phyloP scores from a whole-genome alignment of 2,113 vertebrate genomes.

The Sinocyclocheilus maitianheensis region DNA sequence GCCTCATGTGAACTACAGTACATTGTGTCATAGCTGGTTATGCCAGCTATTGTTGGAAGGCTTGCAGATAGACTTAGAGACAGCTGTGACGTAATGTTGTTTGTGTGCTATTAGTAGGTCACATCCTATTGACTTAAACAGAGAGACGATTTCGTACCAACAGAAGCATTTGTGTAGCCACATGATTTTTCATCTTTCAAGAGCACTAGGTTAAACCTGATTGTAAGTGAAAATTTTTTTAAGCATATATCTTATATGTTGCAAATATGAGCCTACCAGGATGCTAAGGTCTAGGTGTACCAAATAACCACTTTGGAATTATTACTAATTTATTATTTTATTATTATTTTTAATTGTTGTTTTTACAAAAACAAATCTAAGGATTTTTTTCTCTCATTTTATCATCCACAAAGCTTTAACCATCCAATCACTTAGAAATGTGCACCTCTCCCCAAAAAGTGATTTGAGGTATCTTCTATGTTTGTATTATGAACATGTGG shows the following conservation, averaged over 20 bases:
- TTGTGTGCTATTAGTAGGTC: conserved; percentile 17
- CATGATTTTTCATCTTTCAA: background rate
- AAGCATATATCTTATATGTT: background rate
- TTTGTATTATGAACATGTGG: background rate
- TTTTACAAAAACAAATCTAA: no score
- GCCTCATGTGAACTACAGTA: conserved; percentile 7
- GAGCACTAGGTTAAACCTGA: background rate
- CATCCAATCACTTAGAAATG: background rate
- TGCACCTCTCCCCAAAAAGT: background rate
- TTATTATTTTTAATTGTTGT: no score
- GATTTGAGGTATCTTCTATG: background rate
- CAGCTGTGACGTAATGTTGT: conserved; percentile 15
- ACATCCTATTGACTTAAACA: background rate
- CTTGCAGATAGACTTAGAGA: conserved; percentile 33
- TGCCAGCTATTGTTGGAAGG: conserved; percentile 17
- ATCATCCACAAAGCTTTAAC: background rate
- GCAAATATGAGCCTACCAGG: background rate
- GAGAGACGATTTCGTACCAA: background rate
- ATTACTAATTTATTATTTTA: background rate
- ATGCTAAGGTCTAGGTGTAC: background rate
- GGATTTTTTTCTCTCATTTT: background rate
- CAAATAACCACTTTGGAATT: background rate
- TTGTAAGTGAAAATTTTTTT: background rate
- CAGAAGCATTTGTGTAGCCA: background rate
- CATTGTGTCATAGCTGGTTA: background rate